Evolutionary conservation across 2,888 invertebrate genomes (phyloP).

Genomic region (Clistopyga incitator): DNA sequence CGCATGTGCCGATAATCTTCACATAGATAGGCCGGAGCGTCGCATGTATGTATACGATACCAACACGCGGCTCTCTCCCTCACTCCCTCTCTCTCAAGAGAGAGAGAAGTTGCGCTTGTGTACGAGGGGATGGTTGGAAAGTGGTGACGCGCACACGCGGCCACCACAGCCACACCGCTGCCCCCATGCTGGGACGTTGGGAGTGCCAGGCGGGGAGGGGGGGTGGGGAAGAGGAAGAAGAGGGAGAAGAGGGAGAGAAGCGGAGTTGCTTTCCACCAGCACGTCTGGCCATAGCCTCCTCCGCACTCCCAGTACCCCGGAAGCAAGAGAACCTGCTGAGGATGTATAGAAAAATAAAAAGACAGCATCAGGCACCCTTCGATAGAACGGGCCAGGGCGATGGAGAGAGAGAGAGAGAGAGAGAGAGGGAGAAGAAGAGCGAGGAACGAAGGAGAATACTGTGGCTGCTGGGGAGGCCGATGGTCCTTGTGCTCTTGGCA

Average conservation of each 20-base stretch:
- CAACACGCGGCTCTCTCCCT: constrained; percentile 7
- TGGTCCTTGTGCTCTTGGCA: constrained; percentile 4
- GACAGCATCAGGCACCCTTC: constrained; percentile 24
- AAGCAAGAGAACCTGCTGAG: constrained; percentile 59
- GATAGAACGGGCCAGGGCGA: constrained; percentile 38
- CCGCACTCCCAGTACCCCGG: constrained; percentile 54
- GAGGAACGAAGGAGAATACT: background rate
- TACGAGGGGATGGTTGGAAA: constrained; percentile 56
- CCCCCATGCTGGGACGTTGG: constrained; percentile 47
- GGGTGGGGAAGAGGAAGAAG: background rate
- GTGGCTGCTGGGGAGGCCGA: background rate
- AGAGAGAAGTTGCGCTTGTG: constrained; percentile 35
- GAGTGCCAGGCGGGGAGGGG: constrained; percentile 54
- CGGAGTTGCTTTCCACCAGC: constrained; percentile 59
- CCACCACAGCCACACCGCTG: constrained; percentile 36
- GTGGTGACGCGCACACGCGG: constrained; percentile 68
- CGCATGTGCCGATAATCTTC: constrained; percentile 84
- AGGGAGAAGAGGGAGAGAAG: background rate
- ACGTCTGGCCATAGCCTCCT: constrained; percentile 63
- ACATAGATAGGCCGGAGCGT: constrained; percentile 65
- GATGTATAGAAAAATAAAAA: constrained; percentile 52
- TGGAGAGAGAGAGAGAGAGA: constrained; percentile 12
- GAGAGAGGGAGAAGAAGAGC: constrained; percentile 6
- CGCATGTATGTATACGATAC: constrained; percentile 19
- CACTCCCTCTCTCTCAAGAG: too few species aligned